Evolutionary conservation across 2,888 invertebrate species (phyloP), one percentile per base, ranked within the genome.

Genomic region (Dasysyrphus tricinctus): DNA sequence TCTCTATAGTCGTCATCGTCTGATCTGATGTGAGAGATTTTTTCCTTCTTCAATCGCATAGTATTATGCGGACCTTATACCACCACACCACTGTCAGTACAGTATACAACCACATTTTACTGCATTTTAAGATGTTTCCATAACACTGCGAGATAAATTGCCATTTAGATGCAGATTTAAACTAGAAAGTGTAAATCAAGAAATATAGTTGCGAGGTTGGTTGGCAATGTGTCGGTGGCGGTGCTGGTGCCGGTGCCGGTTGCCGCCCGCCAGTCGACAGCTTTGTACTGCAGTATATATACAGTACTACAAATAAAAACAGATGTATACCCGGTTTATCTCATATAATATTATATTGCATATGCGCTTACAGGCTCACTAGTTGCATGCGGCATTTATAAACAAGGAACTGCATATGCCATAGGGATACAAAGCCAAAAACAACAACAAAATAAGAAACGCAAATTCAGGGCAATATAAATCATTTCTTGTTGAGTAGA

Each of bases 401-500:
- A 69, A 69, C 69, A 69, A 69, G 69, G 69, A 69, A 69, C 54
- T 69, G 69, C 54, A 24, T 69, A 19, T 67, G 39, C 72, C 34
- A 72, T 72, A 32, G 69, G 69, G 54, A 54, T 39, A 51, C 8
- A 44, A 44, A 24, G 19, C 44, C 9, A 29, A 29, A 54, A 56
- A 47, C 12, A 29, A 51, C 44, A 49, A 19, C 65, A 42, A 80
- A 59, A 74, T 49, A 73, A 77, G 69, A 75, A 75, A 78, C 65
- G 69, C 67, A 78, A 77, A 77, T 78, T 63, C 78, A 69, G 82
- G 44, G 63, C 70, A 82, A 79, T 24, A 79, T 86, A 81, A 86
- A 82, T 86, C 86, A 86, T 86, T 86, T 86, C 82, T 75, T 82
- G 86, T 82, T 86, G 86, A 82, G 86, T 86, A 75, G 82, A 82